These are phyloP conservation scores for Autographa pulchrina DNA, from an alignment of 2,888 invertebrate genomes.

Conservation along the genomic window DNA sequence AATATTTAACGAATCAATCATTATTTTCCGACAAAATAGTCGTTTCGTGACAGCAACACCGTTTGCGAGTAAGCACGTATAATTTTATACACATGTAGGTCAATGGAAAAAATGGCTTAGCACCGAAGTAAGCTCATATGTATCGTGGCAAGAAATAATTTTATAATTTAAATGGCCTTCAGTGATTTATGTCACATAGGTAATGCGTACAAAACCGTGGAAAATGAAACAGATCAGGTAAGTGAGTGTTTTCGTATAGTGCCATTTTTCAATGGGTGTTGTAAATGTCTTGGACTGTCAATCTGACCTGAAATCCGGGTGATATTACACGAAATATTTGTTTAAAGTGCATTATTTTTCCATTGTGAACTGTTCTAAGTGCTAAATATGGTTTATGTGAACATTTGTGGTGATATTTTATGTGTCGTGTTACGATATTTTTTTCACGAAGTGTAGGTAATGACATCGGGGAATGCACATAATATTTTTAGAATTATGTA, in stretches of 20 bases:
- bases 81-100: constrained; percentile 88
- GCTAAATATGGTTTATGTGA: constrained; percentile 49
- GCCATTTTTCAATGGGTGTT: constrained; percentile 81
- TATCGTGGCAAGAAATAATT: constrained; percentile 88
- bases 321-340: constrained; percentile 72
- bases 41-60: constrained; percentile 81
- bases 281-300: constrained; percentile 87
- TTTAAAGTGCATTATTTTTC: constrained; percentile 63
- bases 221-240: constrained; percentile 88
- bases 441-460: constrained; percentile 71
- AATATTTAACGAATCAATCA: constrained; percentile 21
- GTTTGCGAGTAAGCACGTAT: constrained; percentile 80
- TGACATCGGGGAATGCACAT: constrained; percentile 85
- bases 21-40: constrained; percentile 51
- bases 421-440: constrained; percentile 53
- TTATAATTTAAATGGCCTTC: constrained; percentile 89
- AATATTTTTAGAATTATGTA: constrained; percentile 89
- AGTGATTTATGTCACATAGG: constrained; percentile 89
- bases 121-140: constrained; percentile 83
- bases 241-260: constrained; percentile 76
- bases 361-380: constrained; percentile 46
- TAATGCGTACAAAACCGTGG: constrained; percentile 87
- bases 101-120: constrained; percentile 89
- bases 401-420: constrained; percentile 55
- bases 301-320: constrained; percentile 85